Evolutionary conservation across 2,888 invertebrate species (phyloP), one percentile per base, ranked within the genome.

Genomic region (Leucozona laternaria): DNA sequence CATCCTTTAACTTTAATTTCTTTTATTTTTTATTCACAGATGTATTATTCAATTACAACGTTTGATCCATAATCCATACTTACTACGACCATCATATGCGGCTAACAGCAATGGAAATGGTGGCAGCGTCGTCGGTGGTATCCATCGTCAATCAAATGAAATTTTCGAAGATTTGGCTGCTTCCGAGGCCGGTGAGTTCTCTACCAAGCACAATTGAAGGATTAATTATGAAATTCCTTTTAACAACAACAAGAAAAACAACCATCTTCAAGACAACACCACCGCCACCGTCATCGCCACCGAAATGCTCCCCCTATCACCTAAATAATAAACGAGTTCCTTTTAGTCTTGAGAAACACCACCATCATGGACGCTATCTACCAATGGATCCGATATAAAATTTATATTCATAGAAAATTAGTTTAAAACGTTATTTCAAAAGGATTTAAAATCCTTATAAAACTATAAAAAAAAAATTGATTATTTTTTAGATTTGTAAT

Each of bases 41-140:
- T 92, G 92, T 79, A 84, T 92, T 22, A 58, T 90, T 73, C 91
- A 91, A 77, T 86, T 92, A 75, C 91, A 92, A 80, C 91, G 89
- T 66, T 89, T 90, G 79, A 88, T 90, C 60, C 89, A 89, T 81
- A 91, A 90, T 88, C 88, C 90, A 55, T 85, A 91, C 76, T 64
- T 90, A 62, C 88, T 90, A 79, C 91, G 90, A 6, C 88, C 88
- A 80, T 82, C 88, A 72, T 79, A 75, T 64, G 43, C 79, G 45
- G 43, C 82, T 17, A 83, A 57, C 28, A 88, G 79, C 48, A 89
- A 88, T 34, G 76, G 83, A 73, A 88, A 88, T 81, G 89, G 84
- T 34, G 89, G 88, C 76, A 90, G 88, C 70, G 34, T 34, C 31
- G 7, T 7, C 7, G 84, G 76, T 79, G 50, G 10, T 64, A 62